phyloP scores from a whole-genome alignment of 2,113 vertebrate species.

The Hypanus sabinus region DNA sequence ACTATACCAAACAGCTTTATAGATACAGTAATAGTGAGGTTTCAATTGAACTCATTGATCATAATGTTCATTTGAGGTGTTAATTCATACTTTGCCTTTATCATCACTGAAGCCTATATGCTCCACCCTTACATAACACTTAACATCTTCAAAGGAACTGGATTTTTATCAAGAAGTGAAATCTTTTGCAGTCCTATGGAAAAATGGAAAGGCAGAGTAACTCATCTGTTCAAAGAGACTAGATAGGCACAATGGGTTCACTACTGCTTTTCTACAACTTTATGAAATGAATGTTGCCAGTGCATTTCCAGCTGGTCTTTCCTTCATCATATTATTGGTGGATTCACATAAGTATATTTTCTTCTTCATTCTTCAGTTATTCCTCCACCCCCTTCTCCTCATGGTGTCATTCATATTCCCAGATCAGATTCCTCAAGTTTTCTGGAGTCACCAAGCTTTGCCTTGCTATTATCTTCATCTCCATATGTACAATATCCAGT shows the following conservation, averaged over 20 bases:
- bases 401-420: not conserved
- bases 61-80: not conserved
- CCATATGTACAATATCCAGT: not conserved
- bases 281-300: not conserved
- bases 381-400: not conserved
- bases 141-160: not conserved
- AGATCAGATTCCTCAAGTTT: not conserved
- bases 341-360: not conserved
- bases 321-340: not conserved
- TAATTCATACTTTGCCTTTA: not conserved
- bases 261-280: no score
- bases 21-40: not conserved
- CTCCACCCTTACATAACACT: not conserved
- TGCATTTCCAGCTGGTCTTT: not conserved
- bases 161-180: no score
- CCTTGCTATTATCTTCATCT: not conserved
- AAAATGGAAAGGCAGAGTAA: no score
- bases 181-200: no score
- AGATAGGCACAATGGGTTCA: no score
- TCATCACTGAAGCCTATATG: not conserved
- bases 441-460: not conserved
- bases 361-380: not conserved
- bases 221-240: no score
- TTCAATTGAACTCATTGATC: not conserved
- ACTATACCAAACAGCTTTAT: not conserved